Evolutionary conservation across 1,140 invertebrate species (phyloP).

Genomic region (Copidosoma floridanum): DNA sequence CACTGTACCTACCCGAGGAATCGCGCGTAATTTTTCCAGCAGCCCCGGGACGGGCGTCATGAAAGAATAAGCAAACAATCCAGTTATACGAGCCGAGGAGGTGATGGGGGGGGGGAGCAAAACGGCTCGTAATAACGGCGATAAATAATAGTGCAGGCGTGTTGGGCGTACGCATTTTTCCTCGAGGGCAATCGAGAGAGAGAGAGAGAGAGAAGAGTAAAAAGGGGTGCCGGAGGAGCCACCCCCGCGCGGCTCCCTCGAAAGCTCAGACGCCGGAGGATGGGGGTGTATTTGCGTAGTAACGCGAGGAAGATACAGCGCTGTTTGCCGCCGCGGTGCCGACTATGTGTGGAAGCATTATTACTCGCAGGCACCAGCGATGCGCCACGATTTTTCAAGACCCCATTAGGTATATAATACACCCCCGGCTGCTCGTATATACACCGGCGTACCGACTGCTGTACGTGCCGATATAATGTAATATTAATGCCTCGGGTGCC

Average conservation of each 20-base stretch:
- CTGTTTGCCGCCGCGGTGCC: constrained; percentile 29
- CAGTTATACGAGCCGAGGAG: background rate
- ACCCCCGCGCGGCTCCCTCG: constrained; percentile 17
- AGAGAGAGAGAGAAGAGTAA: constrained; percentile 40
- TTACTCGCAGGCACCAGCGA: constrained; percentile 40
- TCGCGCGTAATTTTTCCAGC: constrained; percentile 19
- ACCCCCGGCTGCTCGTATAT: background rate
- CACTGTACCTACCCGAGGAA: background rate
- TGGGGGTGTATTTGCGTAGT: constrained; percentile 50
- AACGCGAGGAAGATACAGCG: constrained; percentile 47
- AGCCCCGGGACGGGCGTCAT: background rate
- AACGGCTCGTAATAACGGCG: constrained; percentile 17
- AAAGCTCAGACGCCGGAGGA: constrained; percentile 32
- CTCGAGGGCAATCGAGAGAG: constrained; percentile 24
- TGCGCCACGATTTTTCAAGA: constrained; percentile 10
- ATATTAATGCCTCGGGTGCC: constrained; percentile 55
- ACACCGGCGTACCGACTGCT: too few relatives aligned
- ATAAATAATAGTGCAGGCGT: constrained; percentile 20
- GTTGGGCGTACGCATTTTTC: background rate
- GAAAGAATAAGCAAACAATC: constrained; percentile 22
- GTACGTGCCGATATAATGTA: too few relatives aligned
- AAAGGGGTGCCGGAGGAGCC: constrained; percentile 26
- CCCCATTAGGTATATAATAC: background rate
- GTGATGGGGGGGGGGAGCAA: background rate
- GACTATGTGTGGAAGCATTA: constrained; percentile 34